Conservation (phyloP, 2,113 vertebrate species). For the Elephas maximus region DNA sequence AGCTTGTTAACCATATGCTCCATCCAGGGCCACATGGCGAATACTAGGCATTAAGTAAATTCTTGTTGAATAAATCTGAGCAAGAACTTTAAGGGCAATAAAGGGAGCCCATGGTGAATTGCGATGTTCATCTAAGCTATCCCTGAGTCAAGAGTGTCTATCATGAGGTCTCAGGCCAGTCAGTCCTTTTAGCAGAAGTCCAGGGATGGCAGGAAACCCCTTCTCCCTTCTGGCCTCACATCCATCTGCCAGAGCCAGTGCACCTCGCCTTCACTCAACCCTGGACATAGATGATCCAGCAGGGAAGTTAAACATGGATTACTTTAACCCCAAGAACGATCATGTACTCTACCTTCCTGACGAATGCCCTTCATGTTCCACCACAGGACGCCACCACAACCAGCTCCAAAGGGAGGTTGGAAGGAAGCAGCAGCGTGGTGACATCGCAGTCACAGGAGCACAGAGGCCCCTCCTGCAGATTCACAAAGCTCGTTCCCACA, state of each 20-base stretch:
- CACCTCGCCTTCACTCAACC: not conserved
- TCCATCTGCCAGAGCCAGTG: not conserved
- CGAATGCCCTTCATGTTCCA: not conserved
- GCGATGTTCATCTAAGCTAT: not conserved
- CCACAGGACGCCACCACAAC: not conserved
- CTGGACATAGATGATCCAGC: not conserved
- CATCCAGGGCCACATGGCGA: not conserved
- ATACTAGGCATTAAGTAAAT: rapidly evolving
- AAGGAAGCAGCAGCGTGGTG: too few species aligned
- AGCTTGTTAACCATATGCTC: not conserved
- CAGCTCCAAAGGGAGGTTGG: not conserved
- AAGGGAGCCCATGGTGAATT: too few species aligned
- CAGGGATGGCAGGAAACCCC: rapidly evolving
- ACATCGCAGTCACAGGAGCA: rapidly evolving
- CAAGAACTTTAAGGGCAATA: rapidly evolving
- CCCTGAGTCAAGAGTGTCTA: rapidly evolving
- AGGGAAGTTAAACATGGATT: not conserved
- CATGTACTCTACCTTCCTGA: not conserved
- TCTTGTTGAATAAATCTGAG: not conserved
- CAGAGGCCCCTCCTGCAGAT: not conserved
- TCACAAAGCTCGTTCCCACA: not conserved
- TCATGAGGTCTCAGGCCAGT: rapidly evolving
- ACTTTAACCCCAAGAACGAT: not conserved
- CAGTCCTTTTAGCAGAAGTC: not conserved
- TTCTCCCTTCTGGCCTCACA: not conserved